These are phyloP conservation scores for Panthera leo DNA, from an alignment of 2,113 vertebrate genomes.

Conservation along the genomic window DNA sequence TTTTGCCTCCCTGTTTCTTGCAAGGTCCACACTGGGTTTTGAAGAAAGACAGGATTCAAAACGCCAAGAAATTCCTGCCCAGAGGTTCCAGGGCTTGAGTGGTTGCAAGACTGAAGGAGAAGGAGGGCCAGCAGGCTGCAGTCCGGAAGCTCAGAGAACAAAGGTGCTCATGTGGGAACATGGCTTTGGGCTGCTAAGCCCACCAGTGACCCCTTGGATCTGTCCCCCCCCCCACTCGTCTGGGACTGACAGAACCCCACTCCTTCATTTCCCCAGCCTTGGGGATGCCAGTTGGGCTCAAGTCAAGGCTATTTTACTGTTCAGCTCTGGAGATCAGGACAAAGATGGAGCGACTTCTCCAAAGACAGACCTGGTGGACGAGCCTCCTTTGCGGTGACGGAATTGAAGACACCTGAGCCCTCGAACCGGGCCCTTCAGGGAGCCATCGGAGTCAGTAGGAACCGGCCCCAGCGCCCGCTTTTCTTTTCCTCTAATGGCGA, in stretches of 20 bases:
- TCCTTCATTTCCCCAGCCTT: neutral
- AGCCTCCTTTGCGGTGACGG: neutral
- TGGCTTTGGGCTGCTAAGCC: slow-evolving; percentile 64
- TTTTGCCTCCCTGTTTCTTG: neutral
- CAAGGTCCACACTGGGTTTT: neutral
- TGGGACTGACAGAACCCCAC: slow-evolving; percentile 18
- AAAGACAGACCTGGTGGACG: neutral
- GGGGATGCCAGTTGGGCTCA: neutral
- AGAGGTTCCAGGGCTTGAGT: neutral
- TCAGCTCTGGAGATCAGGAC: neutral
- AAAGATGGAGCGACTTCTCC: neutral
- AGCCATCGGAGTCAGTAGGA: neutral
- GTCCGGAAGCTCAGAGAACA: slow-evolving; percentile 55
- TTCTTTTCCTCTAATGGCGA: slow-evolving; percentile 57
- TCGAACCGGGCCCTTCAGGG: neutral
- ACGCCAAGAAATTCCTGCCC: slow-evolving; percentile 48
- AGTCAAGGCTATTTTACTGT: slow-evolving; percentile 9
- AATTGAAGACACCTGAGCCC: neutral
- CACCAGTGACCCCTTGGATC: neutral
- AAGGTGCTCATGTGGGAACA: slow-evolving; percentile 66
- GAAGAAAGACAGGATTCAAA: slow-evolving; percentile 58
- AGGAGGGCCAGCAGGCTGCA: slow-evolving; percentile 41
- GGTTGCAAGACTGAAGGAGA: neutral
- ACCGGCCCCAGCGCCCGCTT: neutral
- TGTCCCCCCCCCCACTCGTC: neutral